A percentile compares a stretch with the other conserved stretches of the same genome.
Evolutionary conservation across 2,888 invertebrate genomes (phyloP).

Genomic region (Pegoplata infirma): DNA sequence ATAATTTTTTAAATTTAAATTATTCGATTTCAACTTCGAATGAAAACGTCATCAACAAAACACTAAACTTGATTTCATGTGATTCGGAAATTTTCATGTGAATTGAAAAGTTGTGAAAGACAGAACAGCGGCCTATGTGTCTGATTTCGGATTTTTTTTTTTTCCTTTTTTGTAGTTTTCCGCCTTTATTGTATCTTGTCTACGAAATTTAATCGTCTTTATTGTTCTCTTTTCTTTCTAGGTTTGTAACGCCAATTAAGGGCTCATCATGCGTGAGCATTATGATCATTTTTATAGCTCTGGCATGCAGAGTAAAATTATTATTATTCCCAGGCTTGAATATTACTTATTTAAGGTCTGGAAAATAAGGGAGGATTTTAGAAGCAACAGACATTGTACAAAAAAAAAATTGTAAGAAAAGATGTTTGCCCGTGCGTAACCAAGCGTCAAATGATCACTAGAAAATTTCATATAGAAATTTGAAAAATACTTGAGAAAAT

Average conservation of each 20-base stretch:
- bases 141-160: no score
- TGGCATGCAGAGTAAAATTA: background rate
- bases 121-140: no score
- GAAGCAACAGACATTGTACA: background rate
- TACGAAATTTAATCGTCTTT: background rate
- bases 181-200: background rate
- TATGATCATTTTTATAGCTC: constrained; percentile 66
- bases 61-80: no score
- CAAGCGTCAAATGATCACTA: constrained; percentile 72
- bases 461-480: constrained; percentile 31
- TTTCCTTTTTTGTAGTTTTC: no score
- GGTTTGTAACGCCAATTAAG: constrained; percentile 75
- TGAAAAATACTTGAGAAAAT: background rate
- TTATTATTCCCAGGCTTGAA: constrained; percentile 36
- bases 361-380: constrained; percentile 51
- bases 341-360: background rate
- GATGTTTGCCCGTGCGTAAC: constrained; percentile 69
- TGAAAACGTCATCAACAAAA: no score
- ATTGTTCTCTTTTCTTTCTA: background rate
- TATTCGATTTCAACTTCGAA: no score
- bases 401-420: constrained; percentile 6
- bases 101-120: no score
- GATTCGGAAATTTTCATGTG: no score
- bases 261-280: constrained; percentile 71
- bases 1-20: no score